Evolutionary conservation across 2,113 vertebrate genomes (phyloP), one percentile per base, ranked within the genome.

Genomic region (Thymallus thymallus): DNA sequence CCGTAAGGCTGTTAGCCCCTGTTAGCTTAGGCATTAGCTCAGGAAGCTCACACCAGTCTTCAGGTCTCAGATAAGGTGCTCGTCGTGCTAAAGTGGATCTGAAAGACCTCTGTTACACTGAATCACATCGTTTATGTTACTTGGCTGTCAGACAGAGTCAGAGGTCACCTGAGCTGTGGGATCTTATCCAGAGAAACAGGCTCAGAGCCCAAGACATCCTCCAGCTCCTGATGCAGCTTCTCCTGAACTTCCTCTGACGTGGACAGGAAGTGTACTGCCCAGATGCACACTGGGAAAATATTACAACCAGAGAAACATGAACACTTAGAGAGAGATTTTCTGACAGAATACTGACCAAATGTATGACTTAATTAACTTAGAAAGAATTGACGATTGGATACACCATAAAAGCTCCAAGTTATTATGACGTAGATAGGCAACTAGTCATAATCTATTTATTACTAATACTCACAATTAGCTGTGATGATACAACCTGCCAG

Each of bases 241-340:
- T 96, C 94, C 88, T 99, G 98, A 74, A 96, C 88, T 12, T 95
- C 94, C 88, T 95, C 93, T 4, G 95, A 95, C 20, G 91, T 92
- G 20, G 96, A 95, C 84, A 99, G 91, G 90, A 98, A 99, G 85
- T 92, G 95, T n/a, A 98, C 90, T 20, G 94, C 94, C 97, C 97
- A 99, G 76, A 95, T 96, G 69, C 98, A 99, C 90, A 99, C 98
- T 98, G 60, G 79, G 78, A 88, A 79, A 81, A 80, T 87, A 63
- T 67, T 26, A 65, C 20, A 29, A 48, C 13, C 23, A 6, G 35
- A 41, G 24, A 22, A 7, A 9, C n/a, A 2, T 3, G 23, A 35
- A 56, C 60, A 55, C 26, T 24, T 24, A 29, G 5, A 29, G 7
- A 24, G 4, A 13, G 56, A 65, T 10, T 16, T 71, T 2, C 10